These are phyloP conservation scores for Oreonectes daqikongensis DNA, from an alignment of 2,797 vertebrate species.

Conservation along the genomic window DNA sequence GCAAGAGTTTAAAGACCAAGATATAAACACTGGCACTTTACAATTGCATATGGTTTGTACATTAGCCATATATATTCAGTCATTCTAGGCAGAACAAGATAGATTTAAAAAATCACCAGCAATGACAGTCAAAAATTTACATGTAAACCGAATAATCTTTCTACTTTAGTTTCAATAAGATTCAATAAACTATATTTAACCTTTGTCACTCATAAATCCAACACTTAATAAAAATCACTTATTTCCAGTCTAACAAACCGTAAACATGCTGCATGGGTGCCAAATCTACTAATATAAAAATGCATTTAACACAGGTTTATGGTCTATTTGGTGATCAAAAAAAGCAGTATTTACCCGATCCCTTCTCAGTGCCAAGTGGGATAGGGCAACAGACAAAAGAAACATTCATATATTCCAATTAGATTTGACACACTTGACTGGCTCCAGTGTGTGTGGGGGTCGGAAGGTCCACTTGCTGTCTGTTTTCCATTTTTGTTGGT, in stretches of 20 bases:
- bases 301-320: slow-evolving; percentile 52
- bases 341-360: slow-evolving; percentile 62
- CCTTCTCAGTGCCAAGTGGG: slow-evolving; percentile 58
- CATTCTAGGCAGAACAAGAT: not conserved
- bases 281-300: slow-evolving; percentile 9
- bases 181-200: slow-evolving; percentile 1
- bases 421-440: slow-evolving; percentile 69
- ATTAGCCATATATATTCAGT: slow-evolving; percentile 19
- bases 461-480: slow-evolving; percentile 60
- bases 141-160: too few relatives aligned
- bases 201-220: not conserved
- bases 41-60: slow-evolving; percentile 14
- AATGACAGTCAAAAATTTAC: too few relatives aligned
- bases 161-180: not conserved
- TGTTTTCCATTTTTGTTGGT: slow-evolving; percentile 73
- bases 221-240: not conserved
- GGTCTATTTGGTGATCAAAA: slow-evolving; percentile 57
- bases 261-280: not conserved
- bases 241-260: not conserved
- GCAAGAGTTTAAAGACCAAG: slow-evolving; percentile 11
- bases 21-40: slow-evolving; percentile 19
- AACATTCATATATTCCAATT: slow-evolving; percentile 77
- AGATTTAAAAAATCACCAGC: not conserved
- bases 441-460: slow-evolving; percentile 60
- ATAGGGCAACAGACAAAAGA: slow-evolving; percentile 66